These are phyloP conservation scores for Turdus rufiventris DNA, from an alignment of 2,113 vertebrate genomes.

Conservation along the genomic window DNA sequence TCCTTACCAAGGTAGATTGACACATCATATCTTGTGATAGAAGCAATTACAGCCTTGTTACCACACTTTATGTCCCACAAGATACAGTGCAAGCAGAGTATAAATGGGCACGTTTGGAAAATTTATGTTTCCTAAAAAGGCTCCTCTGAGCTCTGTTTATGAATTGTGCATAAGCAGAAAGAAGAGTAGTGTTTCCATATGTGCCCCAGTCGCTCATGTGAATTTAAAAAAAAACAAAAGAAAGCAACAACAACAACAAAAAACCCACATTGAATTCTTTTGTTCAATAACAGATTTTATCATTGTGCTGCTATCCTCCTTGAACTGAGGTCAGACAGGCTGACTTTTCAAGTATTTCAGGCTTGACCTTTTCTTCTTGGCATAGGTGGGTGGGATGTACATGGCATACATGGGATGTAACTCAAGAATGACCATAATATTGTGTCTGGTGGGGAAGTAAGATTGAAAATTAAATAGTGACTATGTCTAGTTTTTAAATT, in stretches of 20 bases:
- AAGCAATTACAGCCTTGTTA: neutral
- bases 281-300: neutral
- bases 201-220: neutral
- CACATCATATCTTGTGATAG: accelerated
- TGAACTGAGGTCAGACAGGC: neutral
- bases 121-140: neutral
- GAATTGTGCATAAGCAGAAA: neutral
- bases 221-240: neutral
- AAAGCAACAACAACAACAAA: neutral
- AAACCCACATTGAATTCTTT: neutral
- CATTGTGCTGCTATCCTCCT: neutral
- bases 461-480: neutral
- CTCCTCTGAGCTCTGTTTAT: neutral
- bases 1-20: neutral
- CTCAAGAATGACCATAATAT: neutral
- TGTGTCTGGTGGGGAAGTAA: neutral
- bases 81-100: neutral
- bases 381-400: neutral
- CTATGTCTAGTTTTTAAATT: neutral
- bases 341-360: neutral
- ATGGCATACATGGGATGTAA: neutral
- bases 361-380: neutral
- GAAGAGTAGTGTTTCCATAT: neutral
- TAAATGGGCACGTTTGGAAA: neutral
- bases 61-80: neutral